Percentiles rank a stretch among this genome's conserved stretches.
These are phyloP conservation scores for Hydropotes inermis DNA, from an alignment of 2,113 vertebrate genomes.

Conservation along the genomic window DNA sequence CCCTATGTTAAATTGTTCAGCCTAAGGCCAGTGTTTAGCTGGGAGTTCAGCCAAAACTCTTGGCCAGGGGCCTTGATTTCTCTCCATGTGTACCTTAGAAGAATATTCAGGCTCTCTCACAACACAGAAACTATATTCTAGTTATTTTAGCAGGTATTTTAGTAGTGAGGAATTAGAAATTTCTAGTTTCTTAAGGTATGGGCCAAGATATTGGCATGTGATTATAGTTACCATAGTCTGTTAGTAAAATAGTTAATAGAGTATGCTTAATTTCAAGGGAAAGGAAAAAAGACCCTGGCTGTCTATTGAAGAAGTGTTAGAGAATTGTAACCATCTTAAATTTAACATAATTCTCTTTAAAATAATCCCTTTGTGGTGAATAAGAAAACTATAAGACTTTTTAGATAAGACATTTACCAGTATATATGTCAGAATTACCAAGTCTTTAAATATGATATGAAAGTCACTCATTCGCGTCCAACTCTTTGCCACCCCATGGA, in stretches of 20 bases:
- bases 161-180: not conserved
- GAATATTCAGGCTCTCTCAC: not conserved
- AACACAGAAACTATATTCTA: not conserved
- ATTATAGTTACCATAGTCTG: not conserved
- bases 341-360: not conserved
- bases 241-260: not conserved
- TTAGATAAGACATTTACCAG: not conserved
- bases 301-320: not conserved
- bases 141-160: not conserved
- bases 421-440: not conserved
- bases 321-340: not conserved
- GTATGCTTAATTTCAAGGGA: not conserved
- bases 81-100: not conserved
- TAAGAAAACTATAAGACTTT: not conserved
- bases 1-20: constrained; percentile 27
- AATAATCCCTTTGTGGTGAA: not conserved
- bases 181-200: not conserved
- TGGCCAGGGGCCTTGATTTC: not conserved
- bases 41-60: not conserved
- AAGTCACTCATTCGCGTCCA: not conserved
- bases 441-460: not conserved
- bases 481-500: not conserved
- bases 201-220: not conserved
- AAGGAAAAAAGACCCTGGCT: not conserved
- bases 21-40: not conserved